Evolutionary conservation across 2,113 vertebrate species (phyloP).

Genomic region (Dunckerocampus dactyliophorus): DNA sequence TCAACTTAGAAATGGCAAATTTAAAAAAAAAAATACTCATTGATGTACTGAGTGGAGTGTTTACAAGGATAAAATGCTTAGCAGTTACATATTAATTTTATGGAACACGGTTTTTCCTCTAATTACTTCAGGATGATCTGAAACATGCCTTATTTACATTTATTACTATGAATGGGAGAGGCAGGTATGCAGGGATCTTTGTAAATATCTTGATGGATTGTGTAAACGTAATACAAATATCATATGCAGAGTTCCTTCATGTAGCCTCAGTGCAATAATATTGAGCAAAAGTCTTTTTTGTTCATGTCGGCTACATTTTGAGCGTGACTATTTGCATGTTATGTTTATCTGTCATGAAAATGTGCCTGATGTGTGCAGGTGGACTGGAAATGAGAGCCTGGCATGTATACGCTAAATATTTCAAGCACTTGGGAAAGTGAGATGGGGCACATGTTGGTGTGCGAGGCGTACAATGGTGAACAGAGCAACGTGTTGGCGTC

Average conservation of each 20-base stretch:
- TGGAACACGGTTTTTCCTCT: slow-evolving; percentile 7
- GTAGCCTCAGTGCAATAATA: slow-evolving; percentile 3
- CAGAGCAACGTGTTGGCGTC: slow-evolving; percentile 65
- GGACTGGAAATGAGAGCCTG: slow-evolving; percentile 53
- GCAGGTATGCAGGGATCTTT: not conserved
- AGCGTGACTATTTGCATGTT: not conserved
- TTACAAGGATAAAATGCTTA: slow-evolving; percentile 8
- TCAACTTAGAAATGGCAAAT: slow-evolving; percentile 6
- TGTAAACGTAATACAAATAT: not conserved
- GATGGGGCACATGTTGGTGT: slow-evolving; percentile 41
- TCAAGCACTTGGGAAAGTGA: slow-evolving; percentile 56
- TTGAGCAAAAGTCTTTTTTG: not conserved
- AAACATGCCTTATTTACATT: not conserved
- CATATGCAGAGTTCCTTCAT: not conserved
- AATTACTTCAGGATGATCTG: slow-evolving; percentile 13
- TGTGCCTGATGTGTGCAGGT: slow-evolving; percentile 14
- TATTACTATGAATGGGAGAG: not conserved
- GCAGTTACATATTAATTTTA: slow-evolving; percentile 17
- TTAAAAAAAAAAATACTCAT: slow-evolving; percentile 3
- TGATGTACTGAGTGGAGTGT: slow-evolving; percentile 11
- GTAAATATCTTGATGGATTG: not conserved
- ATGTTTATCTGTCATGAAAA: slow-evolving; percentile 11
- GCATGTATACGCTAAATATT: slow-evolving; percentile 64
- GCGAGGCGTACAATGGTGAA: slow-evolving; percentile 41
- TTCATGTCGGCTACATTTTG: slow-evolving; percentile 6